Evolutionary conservation across 2,113 vertebrate species (phyloP), one percentile per base, ranked within the genome.

Genomic region (Gracilinanus agilis): DNA sequence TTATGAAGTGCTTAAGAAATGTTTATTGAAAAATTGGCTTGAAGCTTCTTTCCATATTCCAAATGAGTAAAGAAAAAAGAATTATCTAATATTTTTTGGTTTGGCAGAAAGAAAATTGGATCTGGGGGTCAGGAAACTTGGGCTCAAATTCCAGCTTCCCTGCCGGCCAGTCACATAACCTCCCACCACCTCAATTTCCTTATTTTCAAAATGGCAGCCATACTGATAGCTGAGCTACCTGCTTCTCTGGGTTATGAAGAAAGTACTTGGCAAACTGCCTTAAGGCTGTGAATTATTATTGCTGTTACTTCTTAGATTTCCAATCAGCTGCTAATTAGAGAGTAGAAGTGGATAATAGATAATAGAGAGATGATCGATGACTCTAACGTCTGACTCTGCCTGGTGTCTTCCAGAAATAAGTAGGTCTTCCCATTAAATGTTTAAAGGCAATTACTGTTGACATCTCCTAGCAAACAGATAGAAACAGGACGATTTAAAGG

Each of bases 401-500:
- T 93, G 29, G 23, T 44, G 75, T 92, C 94, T 61, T 91, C 24
- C 53, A 92, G 92, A 91, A 88, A 90, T 88, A 40, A 34, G 19
- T 58, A 93, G 27, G 16, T 91, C 93, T 58, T 58, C 25, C 92
- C 9, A 44, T 9, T 90, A 89, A 90, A 12, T 88, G 12, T 21
- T 27, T 88, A 93, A 90, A 54, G 58, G 11, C 27, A 67, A 25
- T 67, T 90, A 55, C 83, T 93, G 88, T 23, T 53, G 75, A 53
- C 58, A 94, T 83, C 12, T n/a, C 53, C 34, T 83, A 88, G 29
- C 91, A 58, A 95, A 92, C 92, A 91, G 6, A 75, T 54, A 25
- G 91, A 96, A 90, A 89, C 21, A 9, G 90, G 92, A 88, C 40
- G 53, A 95, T n/a, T 53, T 58, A 90, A 90, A 92, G 95, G 54